A percentile compares a stretch with the other conserved stretches of the same genome.
These are phyloP conservation scores for Amphipyra berbera DNA, from an alignment of 2,888 invertebrate genomes.

Conservation along the genomic window DNA sequence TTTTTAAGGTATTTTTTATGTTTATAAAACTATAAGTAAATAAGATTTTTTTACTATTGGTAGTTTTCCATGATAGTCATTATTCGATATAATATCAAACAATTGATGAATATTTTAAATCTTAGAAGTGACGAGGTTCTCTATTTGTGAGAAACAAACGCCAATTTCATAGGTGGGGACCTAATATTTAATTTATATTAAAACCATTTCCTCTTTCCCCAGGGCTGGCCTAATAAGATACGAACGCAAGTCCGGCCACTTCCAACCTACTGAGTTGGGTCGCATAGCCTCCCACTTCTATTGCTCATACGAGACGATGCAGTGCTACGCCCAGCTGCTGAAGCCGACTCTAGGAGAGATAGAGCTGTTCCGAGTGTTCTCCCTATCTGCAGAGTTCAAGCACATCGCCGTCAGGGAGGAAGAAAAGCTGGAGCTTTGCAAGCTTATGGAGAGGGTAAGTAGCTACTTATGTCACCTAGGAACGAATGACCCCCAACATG, in stretches of 20 bases:
- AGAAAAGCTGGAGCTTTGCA: conserved; percentile 98
- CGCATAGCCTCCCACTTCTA: conserved; percentile 99
- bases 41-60: too few relatives aligned
- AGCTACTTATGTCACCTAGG: background rate
- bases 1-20: too few relatives aligned
- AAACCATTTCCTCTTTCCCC: conserved; percentile 27
- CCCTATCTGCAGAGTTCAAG: conserved; percentile 98
- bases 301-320: conserved; percentile 98
- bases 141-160: too few relatives aligned
- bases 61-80: too few relatives aligned
- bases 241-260: conserved; percentile 97
- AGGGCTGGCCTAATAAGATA: conserved; percentile 98
- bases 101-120: too few relatives aligned
- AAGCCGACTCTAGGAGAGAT: conserved; percentile 99
- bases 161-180: too few relatives aligned
- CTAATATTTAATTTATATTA: background rate
- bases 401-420: conserved; percentile 98
- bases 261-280: conserved; percentile 97
- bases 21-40: too few relatives aligned
- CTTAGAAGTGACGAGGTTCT: too few relatives aligned
- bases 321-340: conserved; percentile 98
- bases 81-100: too few relatives aligned
- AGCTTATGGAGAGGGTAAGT: conserved; percentile 93
- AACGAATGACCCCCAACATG: background rate
- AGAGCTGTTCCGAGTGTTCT: conserved; percentile 99